Evolutionary conservation across 2,797 vertebrate species (phyloP).

Genomic region (Potorous gilbertii): DNA sequence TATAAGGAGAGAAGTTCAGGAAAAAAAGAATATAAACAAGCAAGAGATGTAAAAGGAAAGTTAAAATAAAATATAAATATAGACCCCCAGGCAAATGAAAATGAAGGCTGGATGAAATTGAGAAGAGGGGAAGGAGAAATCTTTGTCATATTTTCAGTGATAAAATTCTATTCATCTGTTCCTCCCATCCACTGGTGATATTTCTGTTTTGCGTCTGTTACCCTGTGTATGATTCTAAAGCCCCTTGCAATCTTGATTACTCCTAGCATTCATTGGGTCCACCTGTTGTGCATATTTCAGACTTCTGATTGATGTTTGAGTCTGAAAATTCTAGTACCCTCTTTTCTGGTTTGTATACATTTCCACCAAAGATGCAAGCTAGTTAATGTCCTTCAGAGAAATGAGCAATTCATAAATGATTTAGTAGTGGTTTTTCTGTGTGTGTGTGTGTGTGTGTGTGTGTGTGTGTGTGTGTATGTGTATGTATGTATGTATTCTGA

Average conservation of each 20-base stretch:
- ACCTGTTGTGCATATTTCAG: slow-evolving; percentile 82
- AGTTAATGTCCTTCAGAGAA: not conserved
- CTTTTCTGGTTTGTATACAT: slow-evolving; percentile 38
- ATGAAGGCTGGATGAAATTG: slow-evolving; percentile 52
- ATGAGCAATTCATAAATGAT: not conserved
- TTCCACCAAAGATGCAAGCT: not conserved
- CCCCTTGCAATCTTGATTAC: slow-evolving; percentile 66
- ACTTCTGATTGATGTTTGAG: slow-evolving; percentile 69
- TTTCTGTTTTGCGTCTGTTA: slow-evolving; percentile 80
- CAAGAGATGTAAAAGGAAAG: slow-evolving; percentile 54
- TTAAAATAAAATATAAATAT: slow-evolving; percentile 19
- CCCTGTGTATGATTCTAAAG: slow-evolving; percentile 78
- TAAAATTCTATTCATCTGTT: slow-evolving; percentile 80
- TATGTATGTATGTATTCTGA: not conserved
- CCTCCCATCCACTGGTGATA: slow-evolving; percentile 77
- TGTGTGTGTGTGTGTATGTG: no score
- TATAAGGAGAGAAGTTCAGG: slow-evolving; percentile 36
- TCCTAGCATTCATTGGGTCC: slow-evolving; percentile 73
- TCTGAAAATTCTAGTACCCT: slow-evolving; percentile 62
- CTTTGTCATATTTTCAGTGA: slow-evolving; percentile 75
- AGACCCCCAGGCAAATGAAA: slow-evolving; percentile 49
- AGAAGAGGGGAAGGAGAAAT: slow-evolving; percentile 68
- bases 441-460: no score
- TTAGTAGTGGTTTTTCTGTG: not conserved
- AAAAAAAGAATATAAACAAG: slow-evolving; percentile 42